Base-by-base conservation (phyloP, 2,113 vertebrate species). In the Grantiella picta region DNA sequence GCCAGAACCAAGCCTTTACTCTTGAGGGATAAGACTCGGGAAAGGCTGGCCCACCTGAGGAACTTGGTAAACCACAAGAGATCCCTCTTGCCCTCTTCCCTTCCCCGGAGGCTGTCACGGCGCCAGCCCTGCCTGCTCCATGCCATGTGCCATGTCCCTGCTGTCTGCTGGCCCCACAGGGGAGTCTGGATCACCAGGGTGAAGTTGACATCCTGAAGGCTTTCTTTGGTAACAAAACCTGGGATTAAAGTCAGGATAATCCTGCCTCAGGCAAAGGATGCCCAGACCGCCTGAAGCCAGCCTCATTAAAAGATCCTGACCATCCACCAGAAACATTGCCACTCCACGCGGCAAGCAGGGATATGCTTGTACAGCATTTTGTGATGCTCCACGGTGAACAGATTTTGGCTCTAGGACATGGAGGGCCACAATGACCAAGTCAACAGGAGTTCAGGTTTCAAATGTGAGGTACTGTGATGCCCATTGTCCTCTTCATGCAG, bases 141-240 rank as follows among this genome's bases (percentile, higher is more conserved):
- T 7, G 9, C 17, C 9, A 47, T 0, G 0, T 38, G 23, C 15
- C 10, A 1, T 27, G 35, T 10, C 27, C 17, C 11, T 79, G 2
- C 36, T 12, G 7, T 42, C 17, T 54, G 38, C 42, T 72, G 59
- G 35, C 47, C 17, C 56, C 20, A 1, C 5, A 2, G 27, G 47
- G 20, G 3, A 18, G 7, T 61, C 31, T 44, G 66, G 36, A 57
- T 31, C 45, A 44, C 7, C 1, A 1, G 5, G 10, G 33, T 29
- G 29, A 35, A 42, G 6, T 4, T 33, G 36, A 7, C 0, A 2
- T 5, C n/a, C 36, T 66, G 20, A 82, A 57, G 33, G 7, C 5
- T 78, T 86, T 73, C 24, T 54, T 44, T 69, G 24, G 12, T 33
- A 36, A 10, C 33, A 29, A 80, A 65, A 83, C 12, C 23, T 54